Percentiles rank a stretch among this genome's conserved stretches.
Evolutionary conservation across 2,797 vertebrate genomes (phyloP).

Genomic region (Sphenodon punctatus): DNA sequence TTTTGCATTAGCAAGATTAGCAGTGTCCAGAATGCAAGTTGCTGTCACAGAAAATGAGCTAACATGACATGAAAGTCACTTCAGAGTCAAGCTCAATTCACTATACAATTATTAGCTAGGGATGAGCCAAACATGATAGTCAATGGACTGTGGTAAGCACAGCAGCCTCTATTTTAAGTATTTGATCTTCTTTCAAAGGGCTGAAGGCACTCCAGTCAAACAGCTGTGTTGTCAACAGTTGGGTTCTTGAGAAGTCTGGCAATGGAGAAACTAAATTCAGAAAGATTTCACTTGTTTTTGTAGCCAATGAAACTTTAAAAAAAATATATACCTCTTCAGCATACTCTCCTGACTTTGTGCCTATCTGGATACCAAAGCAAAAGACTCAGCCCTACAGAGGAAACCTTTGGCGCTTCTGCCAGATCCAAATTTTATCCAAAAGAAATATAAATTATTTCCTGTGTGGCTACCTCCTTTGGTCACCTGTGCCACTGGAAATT

Average conservation of each 20-base stretch:
- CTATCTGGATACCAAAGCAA: neutral
- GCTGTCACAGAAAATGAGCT: conserved; percentile 25
- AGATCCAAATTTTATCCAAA: neutral
- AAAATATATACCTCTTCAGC: neutral
- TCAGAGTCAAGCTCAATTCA: conserved; percentile 18
- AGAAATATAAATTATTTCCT: neutral
- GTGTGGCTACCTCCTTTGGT: neutral
- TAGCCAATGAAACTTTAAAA: neutral
- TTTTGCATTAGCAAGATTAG: conserved; percentile 61
- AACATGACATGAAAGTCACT: conserved; percentile 36
- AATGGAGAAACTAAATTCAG: conserved; percentile 6
- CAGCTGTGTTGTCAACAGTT: neutral
- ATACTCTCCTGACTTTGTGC: neutral
- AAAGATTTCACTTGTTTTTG: conserved; percentile 5
- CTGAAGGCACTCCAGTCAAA: neutral
- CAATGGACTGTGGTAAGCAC: conserved; percentile 23
- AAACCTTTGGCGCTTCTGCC: neutral
- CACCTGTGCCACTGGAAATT: neutral
- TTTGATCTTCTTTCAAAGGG: conserved; percentile 20
- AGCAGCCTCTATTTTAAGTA: conserved; percentile 42
- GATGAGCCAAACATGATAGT: conserved; percentile 39
- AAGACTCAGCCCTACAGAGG: neutral
- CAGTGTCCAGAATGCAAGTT: conserved; percentile 43
- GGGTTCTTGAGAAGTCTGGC: neutral
- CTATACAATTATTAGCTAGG: conserved; percentile 31